Evolutionary conservation across 2,797 vertebrate genomes (phyloP), one percentile per base, ranked within the genome.

Genomic region (Enoplosus armatus): DNA sequence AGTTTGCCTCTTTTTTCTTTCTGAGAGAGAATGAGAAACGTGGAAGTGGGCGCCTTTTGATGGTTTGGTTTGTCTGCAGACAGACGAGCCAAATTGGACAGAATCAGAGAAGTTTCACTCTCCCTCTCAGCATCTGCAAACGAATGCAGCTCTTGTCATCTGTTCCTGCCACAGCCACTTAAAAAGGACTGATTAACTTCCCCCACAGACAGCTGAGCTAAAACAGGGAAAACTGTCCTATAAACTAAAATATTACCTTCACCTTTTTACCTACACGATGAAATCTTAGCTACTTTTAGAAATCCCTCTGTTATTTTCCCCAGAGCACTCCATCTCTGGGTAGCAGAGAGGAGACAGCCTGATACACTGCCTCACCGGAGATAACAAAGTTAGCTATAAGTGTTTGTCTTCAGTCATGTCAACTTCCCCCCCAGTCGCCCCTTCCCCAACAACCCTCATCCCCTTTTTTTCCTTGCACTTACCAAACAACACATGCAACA

Each of bases 341-440:
- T 59, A 26, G 66, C 73, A 53, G 48, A 65, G 61, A 83, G 71
- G 27, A 80, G 62, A 43, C 63, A 72, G 56, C 15, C 48, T 82
- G 78, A 84, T 72, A 58, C 77, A 75, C 60, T 41, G 65, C 65
- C 68, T 75, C 54, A 43, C 58, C 20, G 29, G 48, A 71, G 79
- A 91, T 83, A 89, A 90, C 87, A 82, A 85, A 85, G 73, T 82
- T 84, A 85, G 75, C 77, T 58, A 50, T 77, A 83, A 90, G 81
- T 69, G 66, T 53, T 85, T 22, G 29, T 84, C 75, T 81, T 90
- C 77, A 75, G 63, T 90, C 83, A 80, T 71, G 80, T 85, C 85
- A 81, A 37, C 77, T 63, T 68, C 74, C 61, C 65, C 45, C 54
- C 56, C 51, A 2, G 8, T 22, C 22, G n/a, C 77, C 43, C 72